Evolutionary conservation across 1,140 invertebrate species (phyloP).

Genomic region (Halictus rubicundus): DNA sequence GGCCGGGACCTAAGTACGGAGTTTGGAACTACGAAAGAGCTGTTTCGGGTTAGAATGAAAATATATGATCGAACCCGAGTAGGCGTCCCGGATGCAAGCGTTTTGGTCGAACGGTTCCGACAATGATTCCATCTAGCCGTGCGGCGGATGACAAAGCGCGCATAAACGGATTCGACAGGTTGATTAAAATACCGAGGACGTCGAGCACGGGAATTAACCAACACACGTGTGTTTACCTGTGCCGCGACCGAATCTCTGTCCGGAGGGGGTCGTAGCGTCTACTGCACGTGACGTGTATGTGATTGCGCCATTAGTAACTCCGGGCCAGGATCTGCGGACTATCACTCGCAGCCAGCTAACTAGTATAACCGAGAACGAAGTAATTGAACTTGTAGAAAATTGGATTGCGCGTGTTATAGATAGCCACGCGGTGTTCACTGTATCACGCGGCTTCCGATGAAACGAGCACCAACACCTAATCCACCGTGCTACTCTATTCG

Average conservation of each 20-base stretch:
- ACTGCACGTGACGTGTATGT: conserved; percentile 15
- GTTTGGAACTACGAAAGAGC: not conserved
- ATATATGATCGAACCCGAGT: no score
- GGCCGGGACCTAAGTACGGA: not conserved
- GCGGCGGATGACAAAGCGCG: not conserved
- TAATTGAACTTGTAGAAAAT: conserved; percentile 50
- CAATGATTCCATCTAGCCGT: not conserved
- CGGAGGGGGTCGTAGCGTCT: not conserved
- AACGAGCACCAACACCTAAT: no score
- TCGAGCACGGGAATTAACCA: conserved; percentile 21
- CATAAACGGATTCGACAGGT: not conserved
- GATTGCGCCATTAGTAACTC: conserved; percentile 39
- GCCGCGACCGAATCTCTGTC: conserved; percentile 8
- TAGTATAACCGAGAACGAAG: conserved; percentile 24
- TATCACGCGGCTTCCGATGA: no score
- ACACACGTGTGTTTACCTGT: not conserved
- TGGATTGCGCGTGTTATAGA: conserved; percentile 18
- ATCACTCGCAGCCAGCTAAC: not conserved
- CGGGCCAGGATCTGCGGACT: not conserved
- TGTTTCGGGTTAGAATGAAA: not conserved
- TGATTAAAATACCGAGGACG: conserved; percentile 2
- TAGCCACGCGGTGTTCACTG: not conserved
- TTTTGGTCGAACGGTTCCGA: not conserved
- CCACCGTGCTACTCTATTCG: no score
- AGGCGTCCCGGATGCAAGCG: not conserved